Percentiles rank a stretch among this genome's conserved stretches.
phyloP scores from a whole-genome alignment of 2,888 invertebrate species.

The Phortica magna region DNA sequence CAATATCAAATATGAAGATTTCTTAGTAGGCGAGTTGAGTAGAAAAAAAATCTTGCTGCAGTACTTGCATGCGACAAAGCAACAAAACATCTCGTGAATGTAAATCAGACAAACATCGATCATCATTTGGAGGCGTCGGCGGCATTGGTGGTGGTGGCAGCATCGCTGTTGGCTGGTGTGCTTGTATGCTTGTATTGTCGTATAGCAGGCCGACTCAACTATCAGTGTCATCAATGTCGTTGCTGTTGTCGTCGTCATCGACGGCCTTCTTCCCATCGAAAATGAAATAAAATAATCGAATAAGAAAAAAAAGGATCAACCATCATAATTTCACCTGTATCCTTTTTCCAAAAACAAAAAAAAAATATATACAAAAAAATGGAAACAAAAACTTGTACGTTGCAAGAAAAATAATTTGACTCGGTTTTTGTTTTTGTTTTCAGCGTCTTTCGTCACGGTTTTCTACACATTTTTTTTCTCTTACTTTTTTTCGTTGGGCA shows the following conservation, averaged over 20 bases:
- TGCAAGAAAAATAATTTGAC: no score
- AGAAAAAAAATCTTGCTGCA: conserved; percentile 16
- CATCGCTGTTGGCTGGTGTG: neutral
- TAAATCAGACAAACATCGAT: conserved; percentile 56
- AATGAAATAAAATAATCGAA: neutral
- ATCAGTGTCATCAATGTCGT: conserved; percentile 50
- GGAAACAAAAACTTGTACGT: neutral
- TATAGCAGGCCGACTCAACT: neutral
- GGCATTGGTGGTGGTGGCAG: neutral
- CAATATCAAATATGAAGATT: conserved; percentile 66
- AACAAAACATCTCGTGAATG: conserved; percentile 12
- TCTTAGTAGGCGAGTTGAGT: conserved; percentile 40
- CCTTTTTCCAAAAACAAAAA: conserved; percentile 20
- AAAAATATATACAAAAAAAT: neutral
- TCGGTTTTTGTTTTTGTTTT: no score
- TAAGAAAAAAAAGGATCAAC: conserved; percentile 43
- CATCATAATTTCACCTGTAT: conserved; percentile 71
- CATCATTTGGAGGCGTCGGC: conserved; percentile 60
- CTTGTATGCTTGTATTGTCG: neutral
- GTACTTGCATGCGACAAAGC: neutral
- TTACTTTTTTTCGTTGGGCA: conserved; percentile 25
- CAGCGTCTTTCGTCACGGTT: neutral
- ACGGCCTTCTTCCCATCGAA: neutral
- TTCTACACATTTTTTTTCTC: neutral
- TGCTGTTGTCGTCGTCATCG: conserved; percentile 27